Percentiles rank a stretch among this genome's conserved stretches.
Conservation (phyloP, 2,888 invertebrate genomes). For the Monochamus alternatus region DNA sequence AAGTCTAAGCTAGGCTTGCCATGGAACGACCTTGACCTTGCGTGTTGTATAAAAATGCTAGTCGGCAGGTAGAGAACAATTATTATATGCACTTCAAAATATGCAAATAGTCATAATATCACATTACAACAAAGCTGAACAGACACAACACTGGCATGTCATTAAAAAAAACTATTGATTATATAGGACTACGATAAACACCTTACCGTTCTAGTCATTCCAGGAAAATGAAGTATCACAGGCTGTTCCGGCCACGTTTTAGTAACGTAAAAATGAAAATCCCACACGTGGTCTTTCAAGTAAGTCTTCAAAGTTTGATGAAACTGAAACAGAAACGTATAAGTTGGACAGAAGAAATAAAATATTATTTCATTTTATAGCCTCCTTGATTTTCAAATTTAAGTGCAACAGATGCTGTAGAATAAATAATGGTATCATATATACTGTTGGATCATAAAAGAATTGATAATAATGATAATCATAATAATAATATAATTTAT, state of each 20-base stretch:
- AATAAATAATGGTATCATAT: too few species aligned
- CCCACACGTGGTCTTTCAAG: constrained; percentile 90
- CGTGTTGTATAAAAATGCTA: neutral
- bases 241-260: constrained; percentile 91
- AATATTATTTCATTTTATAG: too few species aligned
- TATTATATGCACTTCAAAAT: neutral
- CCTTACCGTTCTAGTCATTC: constrained; percentile 89
- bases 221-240: constrained; percentile 89
- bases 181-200: constrained; percentile 1
- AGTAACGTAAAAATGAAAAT: constrained; percentile 92
- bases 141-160: neutral
- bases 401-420: too few species aligned
- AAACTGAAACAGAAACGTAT: constrained; percentile 77
- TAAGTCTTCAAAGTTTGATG: constrained; percentile 93
- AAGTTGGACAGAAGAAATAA: neutral
- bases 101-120: neutral
- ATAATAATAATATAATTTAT: too few species aligned
- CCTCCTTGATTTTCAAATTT: too few species aligned
- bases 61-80: neutral
- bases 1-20: neutral
- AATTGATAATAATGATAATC: too few species aligned
- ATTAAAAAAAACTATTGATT: neutral
- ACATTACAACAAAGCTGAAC: neutral
- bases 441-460: too few species aligned
- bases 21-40: neutral